phyloP scores from a whole-genome alignment of 2,888 invertebrate species.

The Hermaeophaga mercurialis region DNA sequence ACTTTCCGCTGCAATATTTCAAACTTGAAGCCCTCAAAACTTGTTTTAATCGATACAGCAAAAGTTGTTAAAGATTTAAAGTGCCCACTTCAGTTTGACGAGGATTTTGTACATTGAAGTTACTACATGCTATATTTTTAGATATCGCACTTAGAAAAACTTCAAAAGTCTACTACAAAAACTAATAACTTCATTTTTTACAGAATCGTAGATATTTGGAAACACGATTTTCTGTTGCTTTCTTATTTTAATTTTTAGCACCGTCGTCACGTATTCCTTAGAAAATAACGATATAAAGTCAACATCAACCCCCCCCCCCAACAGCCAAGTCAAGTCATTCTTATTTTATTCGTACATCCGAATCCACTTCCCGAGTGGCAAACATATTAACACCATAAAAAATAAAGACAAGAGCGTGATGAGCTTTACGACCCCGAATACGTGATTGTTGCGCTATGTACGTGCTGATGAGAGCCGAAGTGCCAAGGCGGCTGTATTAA shows the following conservation, averaged over 20 bases:
- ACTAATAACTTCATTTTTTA: not conserved
- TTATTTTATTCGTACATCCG: constrained; percentile 22
- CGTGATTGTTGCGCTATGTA: constrained; percentile 26
- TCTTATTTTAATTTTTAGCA: constrained; percentile 1
- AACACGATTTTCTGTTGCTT: not conserved
- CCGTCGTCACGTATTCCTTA: constrained; percentile 11
- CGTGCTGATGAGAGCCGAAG: constrained; percentile 27
- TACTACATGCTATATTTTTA: constrained; percentile 17
- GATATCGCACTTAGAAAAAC: not conserved
- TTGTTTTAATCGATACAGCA: constrained; percentile 20
- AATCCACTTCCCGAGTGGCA: constrained; percentile 19
- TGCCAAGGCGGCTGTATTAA: not conserved
- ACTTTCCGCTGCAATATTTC: constrained; percentile 13
- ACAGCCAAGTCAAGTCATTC: constrained; percentile 3
- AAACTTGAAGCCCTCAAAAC: constrained; percentile 9
- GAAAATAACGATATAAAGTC: constrained; percentile 19
- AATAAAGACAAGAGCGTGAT: constrained; percentile 28
- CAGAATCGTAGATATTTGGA: not conserved
- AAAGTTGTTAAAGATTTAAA: constrained; percentile 20
- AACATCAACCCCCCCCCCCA: constrained; percentile 1
- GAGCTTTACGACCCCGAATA: constrained; percentile 26
- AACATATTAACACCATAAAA: constrained; percentile 29
- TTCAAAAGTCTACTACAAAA: not conserved
- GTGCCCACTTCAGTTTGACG: constrained; percentile 17
- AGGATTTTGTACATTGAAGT: constrained; percentile 3